phyloP scores from a whole-genome alignment of 1,140 invertebrate species.

The Lepidurus apus region DNA sequence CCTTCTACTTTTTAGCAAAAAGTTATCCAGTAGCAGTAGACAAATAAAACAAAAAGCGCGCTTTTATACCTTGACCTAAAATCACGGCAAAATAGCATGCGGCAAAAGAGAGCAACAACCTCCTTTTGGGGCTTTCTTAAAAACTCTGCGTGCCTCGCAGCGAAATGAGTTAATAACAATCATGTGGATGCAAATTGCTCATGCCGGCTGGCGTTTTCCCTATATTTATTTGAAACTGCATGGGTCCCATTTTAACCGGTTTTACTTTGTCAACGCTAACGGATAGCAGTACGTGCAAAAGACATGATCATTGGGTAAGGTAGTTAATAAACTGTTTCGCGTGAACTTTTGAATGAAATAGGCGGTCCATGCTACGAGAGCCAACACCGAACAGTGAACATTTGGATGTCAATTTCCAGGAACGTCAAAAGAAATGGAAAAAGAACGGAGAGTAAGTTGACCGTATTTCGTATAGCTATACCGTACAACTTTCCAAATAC shows the following conservation, averaged over 20 bases:
- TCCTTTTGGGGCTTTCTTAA: background rate
- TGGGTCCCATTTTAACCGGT: too few species aligned
- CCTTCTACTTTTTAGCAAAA: background rate
- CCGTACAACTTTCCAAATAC: background rate
- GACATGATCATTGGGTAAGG: background rate
- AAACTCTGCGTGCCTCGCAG: background rate
- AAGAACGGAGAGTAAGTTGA: conserved; percentile 32
- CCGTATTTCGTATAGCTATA: background rate
- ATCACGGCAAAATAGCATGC: background rate
- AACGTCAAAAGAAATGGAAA: conserved; percentile 27
- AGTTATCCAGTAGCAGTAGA: background rate
- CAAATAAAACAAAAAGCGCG: too few species aligned
- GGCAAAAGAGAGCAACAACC: background rate
- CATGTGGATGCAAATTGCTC: background rate
- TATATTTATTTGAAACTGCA: too few species aligned
- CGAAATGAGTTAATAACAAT: background rate
- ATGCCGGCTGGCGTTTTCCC: too few species aligned
- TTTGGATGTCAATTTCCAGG: conserved; percentile 25
- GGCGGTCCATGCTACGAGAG: conserved; percentile 28
- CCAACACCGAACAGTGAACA: conserved; percentile 27
- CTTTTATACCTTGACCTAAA: background rate
- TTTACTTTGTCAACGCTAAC: background rate
- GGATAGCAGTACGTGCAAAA: background rate
- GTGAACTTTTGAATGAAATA: background rate
- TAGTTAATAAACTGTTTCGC: background rate